phyloP scores from a whole-genome alignment of 2,888 invertebrate genomes.

The Oxytorus armatus region DNA sequence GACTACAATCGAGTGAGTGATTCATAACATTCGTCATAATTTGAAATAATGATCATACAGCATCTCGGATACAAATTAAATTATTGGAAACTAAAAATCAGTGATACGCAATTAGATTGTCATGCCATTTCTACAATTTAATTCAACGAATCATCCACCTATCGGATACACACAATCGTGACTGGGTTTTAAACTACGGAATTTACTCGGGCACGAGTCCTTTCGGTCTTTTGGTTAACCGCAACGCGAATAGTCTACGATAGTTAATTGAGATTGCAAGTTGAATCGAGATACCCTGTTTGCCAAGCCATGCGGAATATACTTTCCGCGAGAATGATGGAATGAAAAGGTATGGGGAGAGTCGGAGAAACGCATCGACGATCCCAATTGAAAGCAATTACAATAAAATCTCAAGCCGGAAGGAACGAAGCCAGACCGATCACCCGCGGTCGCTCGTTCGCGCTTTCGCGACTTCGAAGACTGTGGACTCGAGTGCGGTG shows the following conservation, averaged over 20 bases:
- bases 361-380: slow-evolving; percentile 37
- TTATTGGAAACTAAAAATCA: not conserved
- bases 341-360: not conserved
- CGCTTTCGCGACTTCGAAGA: slow-evolving; percentile 35
- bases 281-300: slow-evolving; percentile 9
- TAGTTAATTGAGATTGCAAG: slow-evolving; percentile 30
- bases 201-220: slow-evolving; percentile 1
- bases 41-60: too few species aligned
- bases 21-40: not conserved
- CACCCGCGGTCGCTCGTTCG: slow-evolving; percentile 51
- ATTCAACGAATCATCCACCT: not conserved
- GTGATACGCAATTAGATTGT: not conserved
- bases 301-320: not conserved
- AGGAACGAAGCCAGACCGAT: slow-evolving; percentile 65
- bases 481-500: slow-evolving; percentile 8
- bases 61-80: not conserved
- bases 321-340: not conserved
- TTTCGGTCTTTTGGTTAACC: slow-evolving; percentile 5
- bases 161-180: slow-evolving; percentile 3
- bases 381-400: slow-evolving; percentile 65
- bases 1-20: slow-evolving; percentile 20
- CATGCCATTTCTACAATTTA: not conserved
- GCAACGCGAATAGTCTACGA: not conserved
- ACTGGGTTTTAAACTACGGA: slow-evolving; percentile 16
- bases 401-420: slow-evolving; percentile 58